These are phyloP conservation scores for Fissipunctia ypsillon DNA, from an alignment of 2,888 invertebrate species.

Conservation along the genomic window DNA sequence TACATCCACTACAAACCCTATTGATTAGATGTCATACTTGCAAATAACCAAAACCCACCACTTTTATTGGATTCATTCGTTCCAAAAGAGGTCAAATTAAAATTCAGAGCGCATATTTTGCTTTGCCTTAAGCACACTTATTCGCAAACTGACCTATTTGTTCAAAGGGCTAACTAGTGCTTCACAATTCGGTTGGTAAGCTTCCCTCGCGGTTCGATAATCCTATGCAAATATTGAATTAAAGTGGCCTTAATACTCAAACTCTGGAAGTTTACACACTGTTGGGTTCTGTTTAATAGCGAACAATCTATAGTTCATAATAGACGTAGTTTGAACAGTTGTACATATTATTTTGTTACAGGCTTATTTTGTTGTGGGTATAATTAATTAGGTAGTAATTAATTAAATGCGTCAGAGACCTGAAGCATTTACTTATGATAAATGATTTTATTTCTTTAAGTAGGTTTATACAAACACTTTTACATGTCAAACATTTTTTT, in stretches of 20 bases:
- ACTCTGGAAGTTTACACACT: constrained; percentile 37
- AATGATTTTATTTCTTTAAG: too few relatives aligned
- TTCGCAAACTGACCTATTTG: constrained; percentile 47
- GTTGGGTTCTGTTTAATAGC: constrained; percentile 37
- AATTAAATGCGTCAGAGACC: too few relatives aligned
- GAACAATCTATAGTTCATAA: constrained; percentile 28
- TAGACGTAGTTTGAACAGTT: neutral
- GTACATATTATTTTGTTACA: constrained; percentile 5
- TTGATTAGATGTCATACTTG: neutral
- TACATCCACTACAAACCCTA: neutral
- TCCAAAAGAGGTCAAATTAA: constrained; percentile 27
- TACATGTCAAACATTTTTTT: too few relatives aligned
- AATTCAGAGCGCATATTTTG: constrained; percentile 40
- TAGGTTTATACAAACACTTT: too few relatives aligned
- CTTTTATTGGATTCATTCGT: constrained; percentile 30
- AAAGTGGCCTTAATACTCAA: constrained; percentile 49
- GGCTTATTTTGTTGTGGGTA: neutral
- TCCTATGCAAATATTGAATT: constrained; percentile 61
- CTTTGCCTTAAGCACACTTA: constrained; percentile 18
- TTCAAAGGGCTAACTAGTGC: constrained; percentile 51
- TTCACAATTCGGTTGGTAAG: constrained; percentile 42
- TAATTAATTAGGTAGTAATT: neutral
- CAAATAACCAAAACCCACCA: constrained; percentile 2
- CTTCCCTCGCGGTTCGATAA: constrained; percentile 51
- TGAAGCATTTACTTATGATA: too few relatives aligned